Base-by-base conservation (phyloP, 2,888 invertebrate genomes). In the Andricus curvator region DNA sequence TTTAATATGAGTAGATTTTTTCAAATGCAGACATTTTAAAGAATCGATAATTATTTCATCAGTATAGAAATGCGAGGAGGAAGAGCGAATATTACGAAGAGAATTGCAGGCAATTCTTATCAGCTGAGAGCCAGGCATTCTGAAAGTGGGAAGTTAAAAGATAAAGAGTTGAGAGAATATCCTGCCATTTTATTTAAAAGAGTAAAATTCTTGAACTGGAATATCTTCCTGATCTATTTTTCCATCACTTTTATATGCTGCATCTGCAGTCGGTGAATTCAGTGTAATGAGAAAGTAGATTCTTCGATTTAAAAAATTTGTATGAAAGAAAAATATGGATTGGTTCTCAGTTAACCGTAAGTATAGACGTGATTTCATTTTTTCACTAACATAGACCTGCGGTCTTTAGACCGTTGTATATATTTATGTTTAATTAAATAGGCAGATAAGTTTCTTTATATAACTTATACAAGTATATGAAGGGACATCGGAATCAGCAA, bases 141-240 rank as follows among this genome's bases (percentile, higher is more conserved):
- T 62, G 4, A 62, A 62, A 62, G 13, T 22, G 13, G n/a, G 25
- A 22, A 62, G 13, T 86, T 86, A 84, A 85, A 84, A 86, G 84
- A 86, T 86, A 84, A 88, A 86, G 83, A 84, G 85, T 84, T 84
- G 80, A 62, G 25, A 78, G 68, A 86, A 87, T 86, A 88, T 85
- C 86, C 85, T 85, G 82, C 64, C 85, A 85, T 86, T 84, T 85
- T 82, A 80, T 82, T 82, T 74, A 78, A 79, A 48, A 80, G 78
- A 37, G 77, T 11, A 4, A 25, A 44, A 41, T 41, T 11, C 22
- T 22, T 25, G 25, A 62, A 62, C 62, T 25, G 62, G 62, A 62
- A 62, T 62, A 62, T 62, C 62, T 62, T 25, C 4, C 9, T 15
- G 13, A 62, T 25, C 15, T 4, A 15, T 25, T 25, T 62, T 62